Percentiles rank a stretch among this genome's conserved stretches.
Conservation (phyloP, 2,113 vertebrate genomes). For the cattle (Bos taurus) region DNA sequence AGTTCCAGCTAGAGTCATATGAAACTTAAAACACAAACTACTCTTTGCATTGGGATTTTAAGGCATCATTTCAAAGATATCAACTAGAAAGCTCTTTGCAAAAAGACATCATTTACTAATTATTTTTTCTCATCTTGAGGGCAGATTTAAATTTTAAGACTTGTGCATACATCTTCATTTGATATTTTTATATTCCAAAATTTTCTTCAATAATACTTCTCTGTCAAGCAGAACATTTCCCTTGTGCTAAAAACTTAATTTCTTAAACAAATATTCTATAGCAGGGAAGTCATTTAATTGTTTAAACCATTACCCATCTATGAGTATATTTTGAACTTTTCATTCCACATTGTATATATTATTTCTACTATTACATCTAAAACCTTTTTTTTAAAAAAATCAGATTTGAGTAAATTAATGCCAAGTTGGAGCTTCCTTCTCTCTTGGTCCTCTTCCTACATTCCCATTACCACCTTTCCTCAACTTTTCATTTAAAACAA, state of each 20-base stretch:
- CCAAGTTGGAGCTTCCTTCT: not conserved
- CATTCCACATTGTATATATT: not conserved
- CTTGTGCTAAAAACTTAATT: not conserved
- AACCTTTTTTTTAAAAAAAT: not conserved
- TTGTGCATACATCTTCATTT: not conserved
- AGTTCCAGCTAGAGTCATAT: not conserved
- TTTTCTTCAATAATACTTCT: not conserved
- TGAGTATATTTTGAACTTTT: not conserved
- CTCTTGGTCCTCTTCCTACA: not conserved
- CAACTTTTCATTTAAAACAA: not conserved
- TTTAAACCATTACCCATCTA: not conserved
- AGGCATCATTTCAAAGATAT: not conserved
- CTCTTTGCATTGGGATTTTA: not conserved
- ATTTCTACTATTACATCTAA: not conserved
- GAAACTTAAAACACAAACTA: not conserved
- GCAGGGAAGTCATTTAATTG: not conserved
- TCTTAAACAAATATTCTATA: not conserved
- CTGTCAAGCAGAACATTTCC: not conserved
- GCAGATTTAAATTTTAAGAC: not conserved
- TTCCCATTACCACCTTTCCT: not conserved
- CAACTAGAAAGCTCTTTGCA: not conserved
- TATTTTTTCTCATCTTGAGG: not conserved
- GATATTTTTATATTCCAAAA: not conserved
- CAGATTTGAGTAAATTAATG: not conserved
- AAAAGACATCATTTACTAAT: not conserved